Base-by-base conservation (phyloP, 2,113 vertebrate species). In the Oryctolagus cuniculus region DNA sequence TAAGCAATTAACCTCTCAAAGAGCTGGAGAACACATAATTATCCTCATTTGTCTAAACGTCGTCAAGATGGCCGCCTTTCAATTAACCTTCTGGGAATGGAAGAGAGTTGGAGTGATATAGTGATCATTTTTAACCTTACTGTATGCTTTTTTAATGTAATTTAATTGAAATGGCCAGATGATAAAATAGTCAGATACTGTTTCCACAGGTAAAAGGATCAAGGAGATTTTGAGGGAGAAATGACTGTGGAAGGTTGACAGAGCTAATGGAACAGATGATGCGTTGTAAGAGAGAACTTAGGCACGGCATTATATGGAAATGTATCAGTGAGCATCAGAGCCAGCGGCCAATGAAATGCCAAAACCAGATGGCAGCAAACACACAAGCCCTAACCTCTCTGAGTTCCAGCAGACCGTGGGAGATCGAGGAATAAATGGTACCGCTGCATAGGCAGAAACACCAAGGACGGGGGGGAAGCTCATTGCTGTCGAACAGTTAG, bases 1-100 rank as follows among this genome's bases (percentile, higher is more conserved):
- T 98, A 98, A 98, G 98, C 98, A 98, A 98, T 99, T 99, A 98
- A 98, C 98, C 98, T 98, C 98, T 98, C 98, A 98, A 98, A 98
- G 98, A 98, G 98, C 98, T 97, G 97, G 98, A 98, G 98, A 98
- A 98, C 98, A 98, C 98, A 98, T 98, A 98, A 98, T 98, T 98
- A 98, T 98, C 98, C 98, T 98, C 98, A 98, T 98, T 98, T 98
- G 98, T 98, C 98, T 98, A 98, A 98, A 98, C 96, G 98, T 98
- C 98, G 97, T 98, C 98, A 98, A 99, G 98, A 98, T 98, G 98
- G 98, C 98, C 87, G 98, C 98, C 98, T 98, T 98, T 98, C 98
- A 98, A 98, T 98, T 98, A 99, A 98, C 98, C 98, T 98, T 98
- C 98, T 98, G 98, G 98, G 98, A 97, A 98, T 96, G 97, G 97